Evolutionary conservation across 2,797 vertebrate genomes (phyloP).

Genomic region (Platalea minor): DNA sequence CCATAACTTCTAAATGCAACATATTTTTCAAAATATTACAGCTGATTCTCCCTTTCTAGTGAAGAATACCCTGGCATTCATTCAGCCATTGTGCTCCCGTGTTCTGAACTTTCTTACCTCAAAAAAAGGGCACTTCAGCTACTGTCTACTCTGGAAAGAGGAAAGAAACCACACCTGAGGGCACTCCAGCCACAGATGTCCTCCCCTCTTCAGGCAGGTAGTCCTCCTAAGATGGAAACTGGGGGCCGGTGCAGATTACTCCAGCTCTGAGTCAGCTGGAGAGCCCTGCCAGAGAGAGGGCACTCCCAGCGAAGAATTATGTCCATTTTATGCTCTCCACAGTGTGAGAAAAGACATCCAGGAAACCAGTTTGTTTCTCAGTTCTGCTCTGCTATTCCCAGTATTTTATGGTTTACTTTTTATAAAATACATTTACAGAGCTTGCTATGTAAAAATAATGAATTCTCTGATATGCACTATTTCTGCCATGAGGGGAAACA

Average conservation of each 20-base stretch:
- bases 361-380: neutral
- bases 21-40: neutral
- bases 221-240: neutral
- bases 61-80: neutral
- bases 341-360: neutral
- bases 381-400: neutral
- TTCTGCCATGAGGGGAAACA: neutral
- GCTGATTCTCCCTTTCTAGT: neutral
- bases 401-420: neutral
- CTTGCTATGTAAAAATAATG: neutral
- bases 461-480: neutral
- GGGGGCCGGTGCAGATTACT: neutral
- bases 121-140: neutral
- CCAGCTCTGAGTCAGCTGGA: neutral
- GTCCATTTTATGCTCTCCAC: neutral
- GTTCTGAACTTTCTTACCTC: neutral
- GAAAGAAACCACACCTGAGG: neutral
- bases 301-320: neutral
- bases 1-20: neutral
- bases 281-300: neutral
- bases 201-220: neutral
- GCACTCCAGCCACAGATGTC: neutral
- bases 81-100: neutral
- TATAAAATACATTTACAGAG: neutral
- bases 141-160: neutral